These are phyloP conservation scores for Agonum fuliginosum DNA, from an alignment of 2,888 invertebrate species.

Conservation along the genomic window DNA sequence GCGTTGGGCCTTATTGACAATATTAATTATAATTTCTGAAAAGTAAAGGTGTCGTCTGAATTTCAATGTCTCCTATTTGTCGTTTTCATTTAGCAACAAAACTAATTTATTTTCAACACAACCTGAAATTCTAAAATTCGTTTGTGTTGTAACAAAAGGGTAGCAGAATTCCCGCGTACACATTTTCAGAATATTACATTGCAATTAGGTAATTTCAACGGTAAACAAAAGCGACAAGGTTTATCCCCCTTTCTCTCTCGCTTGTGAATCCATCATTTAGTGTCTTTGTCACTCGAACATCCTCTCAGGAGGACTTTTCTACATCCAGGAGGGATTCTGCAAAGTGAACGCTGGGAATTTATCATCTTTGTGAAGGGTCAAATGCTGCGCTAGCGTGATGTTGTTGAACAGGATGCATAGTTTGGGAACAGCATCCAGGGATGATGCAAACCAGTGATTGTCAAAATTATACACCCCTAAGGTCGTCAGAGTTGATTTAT, in stretches of 20 bases:
- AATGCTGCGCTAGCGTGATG: not conserved
- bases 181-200: slow-evolving; percentile 53
- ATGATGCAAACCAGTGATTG: slow-evolving; percentile 6
- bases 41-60: no score
- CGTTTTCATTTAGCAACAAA: no score
- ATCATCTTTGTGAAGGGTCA: not conserved
- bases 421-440: not conserved
- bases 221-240: slow-evolving; percentile 49
- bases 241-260: not conserved
- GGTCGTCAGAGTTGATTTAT: slow-evolving; percentile 1
- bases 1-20: no score
- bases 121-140: not conserved
- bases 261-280: not conserved
- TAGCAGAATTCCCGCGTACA: slow-evolving; percentile 3
- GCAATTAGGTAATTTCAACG: slow-evolving; percentile 56
- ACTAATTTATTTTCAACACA: slow-evolving; percentile 21
- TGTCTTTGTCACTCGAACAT: not conserved
- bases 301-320: slow-evolving; percentile 13
- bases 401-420: not conserved
- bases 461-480: not conserved
- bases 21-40: no score
- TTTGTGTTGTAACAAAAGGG: not conserved
- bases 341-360: not conserved
- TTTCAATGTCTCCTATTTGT: no score
- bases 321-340: not conserved